Evolutionary conservation across 2,888 invertebrate genomes (phyloP), one percentile per base, ranked within the genome.

Genomic region (Galerucella calmariensis): DNA sequence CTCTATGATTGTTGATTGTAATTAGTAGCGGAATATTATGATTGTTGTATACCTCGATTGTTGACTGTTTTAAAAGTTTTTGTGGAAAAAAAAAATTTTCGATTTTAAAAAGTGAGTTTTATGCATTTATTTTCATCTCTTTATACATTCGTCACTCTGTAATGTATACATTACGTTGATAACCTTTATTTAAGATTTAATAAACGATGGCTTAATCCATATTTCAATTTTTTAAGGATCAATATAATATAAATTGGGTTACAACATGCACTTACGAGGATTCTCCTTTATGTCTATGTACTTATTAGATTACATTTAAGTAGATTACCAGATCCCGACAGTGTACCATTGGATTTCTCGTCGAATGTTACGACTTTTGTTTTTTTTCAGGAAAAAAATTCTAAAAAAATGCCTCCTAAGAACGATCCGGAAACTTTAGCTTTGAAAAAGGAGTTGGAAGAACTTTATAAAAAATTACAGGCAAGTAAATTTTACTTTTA

Each of bases 381-480:
- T 67, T 53, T 56, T 70, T 77, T 69, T 58, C 14, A 61, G 56
- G 11, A 53, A 68, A 75, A 73, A 72, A 5, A 2, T 35, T 72
- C 56, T 67, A 20, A 9, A 72, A 78, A 79, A 84, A 94, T 95
- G 95, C 92, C 93, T 10, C 93, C 93, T 5, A 96, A 96, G 88
- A 93, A 93, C 81, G 96, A 96, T 87, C 92, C 95, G 0, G 96
- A 96, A 88, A 92, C 93, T 1, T 90, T 92, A 35, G 92, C 92
- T 72, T 89, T 97, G 41, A 92, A 94, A 85, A 93, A 94, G 83
- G 96, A 97, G 87, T 89, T 97, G 20, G 94, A 94, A 75, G 93
- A 93, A 75, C 88, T 96, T 79, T 94, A 95, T 83, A 91, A 92
- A 79, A 93, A 94, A 88, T 91, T 94, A 80, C 93, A 95, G 93